Percentiles rank a stretch among this genome's conserved stretches.
These are phyloP conservation scores for Onychostruthus taczanowskii DNA, from an alignment of 2,113 vertebrate species.

Conservation along the genomic window DNA sequence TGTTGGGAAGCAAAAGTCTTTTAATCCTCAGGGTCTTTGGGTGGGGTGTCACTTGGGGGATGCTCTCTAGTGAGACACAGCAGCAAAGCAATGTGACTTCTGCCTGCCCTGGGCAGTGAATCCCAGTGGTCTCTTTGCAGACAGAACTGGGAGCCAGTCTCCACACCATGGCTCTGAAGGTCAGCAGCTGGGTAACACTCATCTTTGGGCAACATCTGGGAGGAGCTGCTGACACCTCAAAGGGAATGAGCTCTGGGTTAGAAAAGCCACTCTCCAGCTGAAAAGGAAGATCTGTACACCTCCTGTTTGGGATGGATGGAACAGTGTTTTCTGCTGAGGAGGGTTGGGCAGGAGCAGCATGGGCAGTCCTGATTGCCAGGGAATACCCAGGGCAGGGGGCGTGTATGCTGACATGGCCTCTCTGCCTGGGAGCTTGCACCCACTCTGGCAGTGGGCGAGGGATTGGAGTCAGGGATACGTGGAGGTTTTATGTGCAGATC, in stretches of 20 bases:
- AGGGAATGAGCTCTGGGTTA: not conserved
- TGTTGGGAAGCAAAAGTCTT: not conserved
- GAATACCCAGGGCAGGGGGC: not conserved
- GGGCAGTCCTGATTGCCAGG: not conserved
- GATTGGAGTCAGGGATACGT: not conserved
- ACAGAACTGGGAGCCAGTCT: not conserved
- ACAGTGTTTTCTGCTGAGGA: not conserved
- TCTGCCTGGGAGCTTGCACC: not conserved
- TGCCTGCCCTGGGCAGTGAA: not conserved
- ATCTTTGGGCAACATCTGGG: not conserved
- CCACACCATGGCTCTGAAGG: accelerated
- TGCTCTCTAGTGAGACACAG: not conserved
- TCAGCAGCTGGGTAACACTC: not conserved
- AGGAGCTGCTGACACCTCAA: not conserved
- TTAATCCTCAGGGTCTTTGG: not conserved
- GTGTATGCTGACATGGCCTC: not conserved
- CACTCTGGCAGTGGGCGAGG: accelerated
- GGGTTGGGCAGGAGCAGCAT: not conserved
- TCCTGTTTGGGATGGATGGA: not conserved
- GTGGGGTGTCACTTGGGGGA: not conserved
- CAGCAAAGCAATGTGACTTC: not conserved
- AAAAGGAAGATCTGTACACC: not conserved
- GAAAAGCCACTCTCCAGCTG: not conserved
- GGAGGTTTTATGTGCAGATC: not conserved
- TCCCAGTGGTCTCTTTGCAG: not conserved